Evolutionary conservation across 2,797 vertebrate species (phyloP), one percentile per base, ranked within the genome.

Genomic region (Ataeniobius toweri): DNA sequence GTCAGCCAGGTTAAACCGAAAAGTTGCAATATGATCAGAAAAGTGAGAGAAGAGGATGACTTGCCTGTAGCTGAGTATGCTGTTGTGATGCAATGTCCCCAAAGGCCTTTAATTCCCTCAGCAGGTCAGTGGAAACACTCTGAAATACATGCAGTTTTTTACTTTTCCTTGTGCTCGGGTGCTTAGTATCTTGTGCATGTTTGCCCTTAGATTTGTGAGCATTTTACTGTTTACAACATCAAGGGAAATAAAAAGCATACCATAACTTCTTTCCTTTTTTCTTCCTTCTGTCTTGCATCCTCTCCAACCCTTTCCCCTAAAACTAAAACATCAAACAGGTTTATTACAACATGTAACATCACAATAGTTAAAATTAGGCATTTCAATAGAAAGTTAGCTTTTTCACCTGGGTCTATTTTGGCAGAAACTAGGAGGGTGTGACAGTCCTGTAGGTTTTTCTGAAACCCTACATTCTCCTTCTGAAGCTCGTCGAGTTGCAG

Each of bases 351-450:
- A 44, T n/a, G n/a, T 5, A 58, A 61, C 3, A 28, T 9, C 18
- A 44, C 65, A 67, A 41, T 24, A 18, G 22, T 20, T 44, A 24
- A 41, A 44, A 24, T 68, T 41, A 22, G 9, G 12, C 9, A n/a
- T n/a, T 68, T 46, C 14, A 14, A 78, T 46, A n/a, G 63, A 13
- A 18, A 31, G 41, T 77, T 10, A 1, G 14, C 6, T 55, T 46
- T 20, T 20, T 85, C 31, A 95, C 95, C 93, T 84, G 94, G 95
- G 73, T 96, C 95, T 51, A 96, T 89, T 58, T 93, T 91, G 67
- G 88, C 91, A 68, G 91, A 79, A 14, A 95, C 89, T 0, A 96
- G 86, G 46, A 95, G 79, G 1, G 81, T 46, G 12, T 94, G 94
- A 28, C 94, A 96, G 78, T 94, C 90, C 67, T 84, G 86, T 3